These are phyloP conservation scores for Megathymus violae DNA, from an alignment of 1,140 invertebrate species.

Conservation along the genomic window DNA sequence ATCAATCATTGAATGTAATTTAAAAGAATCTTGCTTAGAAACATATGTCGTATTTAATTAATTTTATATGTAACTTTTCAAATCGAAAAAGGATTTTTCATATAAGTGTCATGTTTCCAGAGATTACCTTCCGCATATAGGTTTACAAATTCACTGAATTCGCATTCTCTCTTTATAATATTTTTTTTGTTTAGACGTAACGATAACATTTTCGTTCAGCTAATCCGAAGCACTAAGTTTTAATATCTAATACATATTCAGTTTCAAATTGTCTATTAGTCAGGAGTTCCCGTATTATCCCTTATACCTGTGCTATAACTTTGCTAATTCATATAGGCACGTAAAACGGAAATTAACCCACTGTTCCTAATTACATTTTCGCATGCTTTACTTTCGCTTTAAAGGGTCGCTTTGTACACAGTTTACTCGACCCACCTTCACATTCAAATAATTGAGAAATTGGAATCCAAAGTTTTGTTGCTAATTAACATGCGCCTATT, in stretches of 20 bases:
- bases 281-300: conserved; percentile 39
- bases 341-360: conserved; percentile 76
- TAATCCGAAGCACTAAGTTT: conserved; percentile 19
- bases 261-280: conserved; percentile 41
- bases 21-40: too few relatives aligned
- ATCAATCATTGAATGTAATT: too few relatives aligned
- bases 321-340: conserved; percentile 69
- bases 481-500: neutral
- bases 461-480: conserved; percentile 23
- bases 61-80: too few relatives aligned
- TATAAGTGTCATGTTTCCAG: too few relatives aligned
- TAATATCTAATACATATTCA: conserved; percentile 37
- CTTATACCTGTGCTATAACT: conserved; percentile 53
- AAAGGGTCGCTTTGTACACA: conserved; percentile 70
- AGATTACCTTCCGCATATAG: too few relatives aligned
- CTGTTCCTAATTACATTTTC: conserved; percentile 79
- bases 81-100: too few relatives aligned
- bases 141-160: too few relatives aligned
- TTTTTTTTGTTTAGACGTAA: too few relatives aligned
- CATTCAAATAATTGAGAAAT: conserved; percentile 48
- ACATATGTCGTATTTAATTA: too few relatives aligned
- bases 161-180: too few relatives aligned
- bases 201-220: too few relatives aligned
- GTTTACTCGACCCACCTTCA: conserved; percentile 45
- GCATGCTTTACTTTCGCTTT: conserved; percentile 75